Evolutionary conservation across 2,113 vertebrate genomes (phyloP), one percentile per base, ranked within the genome.

Genomic region (Lophochroa leadbeateri): DNA sequence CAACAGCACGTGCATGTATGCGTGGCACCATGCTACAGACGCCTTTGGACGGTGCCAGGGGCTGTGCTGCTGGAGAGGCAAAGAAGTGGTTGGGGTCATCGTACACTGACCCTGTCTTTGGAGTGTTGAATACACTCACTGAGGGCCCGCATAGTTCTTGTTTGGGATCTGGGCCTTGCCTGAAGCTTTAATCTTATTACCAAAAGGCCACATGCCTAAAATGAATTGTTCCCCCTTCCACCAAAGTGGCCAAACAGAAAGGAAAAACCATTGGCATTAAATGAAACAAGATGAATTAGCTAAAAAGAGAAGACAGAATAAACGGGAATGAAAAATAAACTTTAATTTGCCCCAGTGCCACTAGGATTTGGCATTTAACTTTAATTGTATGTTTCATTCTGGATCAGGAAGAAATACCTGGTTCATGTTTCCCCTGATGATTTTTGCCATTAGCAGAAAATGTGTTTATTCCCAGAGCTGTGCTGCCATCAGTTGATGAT

Each of bases 401-500:
- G 7, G 70, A 58, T 74, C 46, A 18, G 55, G 64, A 68, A 88
- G 43, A 81, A 83, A 63, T 93, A 94, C 88, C 94, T 94, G 93
- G 33, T 91, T n/a, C 0, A 3, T 70, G 67, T 70, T 88, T 94
- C 85, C 94, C 85, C 82, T 63, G 79, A 67, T 9, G 70, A 88
- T 92, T 88, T 60, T 79, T 94, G 76, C 90, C 82, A 92, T 92
- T 81, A 94, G 82, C 75, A 64, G 44, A 4, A 85, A 85, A 71
- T 17, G 70, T 86, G 71, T 83, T 92, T 95, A 96, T 96, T 95
- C 96, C 93, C 94, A 95, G 96, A 94, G 94, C 94, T 94, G 96
- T 96, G 93, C 96, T 95, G 96, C 94, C 96, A 96, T 96, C 94
- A 96, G 92, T 97, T 95, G 90, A 95, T 96, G 96, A 78, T 88